Base-by-base conservation (phyloP, 2,888 invertebrate species). In the Eristalinus aeneus region DNA sequence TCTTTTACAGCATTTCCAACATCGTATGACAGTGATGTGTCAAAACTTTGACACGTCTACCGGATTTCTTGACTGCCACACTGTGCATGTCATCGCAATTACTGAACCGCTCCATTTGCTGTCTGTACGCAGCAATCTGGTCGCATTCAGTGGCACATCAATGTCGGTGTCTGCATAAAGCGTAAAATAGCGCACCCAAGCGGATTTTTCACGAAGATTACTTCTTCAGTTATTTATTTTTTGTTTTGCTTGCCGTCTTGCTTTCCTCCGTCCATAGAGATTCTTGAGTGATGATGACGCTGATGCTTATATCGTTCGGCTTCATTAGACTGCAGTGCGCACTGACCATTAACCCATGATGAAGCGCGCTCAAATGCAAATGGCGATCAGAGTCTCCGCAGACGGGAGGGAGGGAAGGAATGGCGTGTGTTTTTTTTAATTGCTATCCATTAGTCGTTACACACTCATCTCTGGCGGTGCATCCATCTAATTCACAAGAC, bases 361-460 rank as follows among this genome's bases (percentile, higher is more conserved):
- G 71, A 58, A 65, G 64, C 27, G 34, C 46, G 23, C 61, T 61
- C 12, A 22, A 23, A 27, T 36, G 20, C 68, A 68, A 58, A 68
- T 31, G 64, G 69, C 64, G 68, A 83, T 78, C 68, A 68, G 71
- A 53, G 54, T 11, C 10, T 2, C 27, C 27, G 5, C 5, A 22
- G 36, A 77, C 22, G 56, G 32, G n/a, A 8, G 20, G 23, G 67
- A 39, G 60, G 60, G 39, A 63, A n/a, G 34, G 39, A 22, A 34
- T 36, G 11, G 23, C 22, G 56, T 4, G 56, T 23, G 65, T 56
- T 36, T 56, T 56, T 76, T 73, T 85, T 81, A 81, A 85, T 85
- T 85, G 81, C 69, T 81, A 54, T 76, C 72, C 72, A 85, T 80
- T 85, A 80, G 67, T 73, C 39, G 32, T 39, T 64, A 27, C 61